Percentiles rank a stretch among this genome's conserved stretches.
phyloP scores from a whole-genome alignment of 2,888 invertebrate genomes.

The Alloscopus bannaensis region DNA sequence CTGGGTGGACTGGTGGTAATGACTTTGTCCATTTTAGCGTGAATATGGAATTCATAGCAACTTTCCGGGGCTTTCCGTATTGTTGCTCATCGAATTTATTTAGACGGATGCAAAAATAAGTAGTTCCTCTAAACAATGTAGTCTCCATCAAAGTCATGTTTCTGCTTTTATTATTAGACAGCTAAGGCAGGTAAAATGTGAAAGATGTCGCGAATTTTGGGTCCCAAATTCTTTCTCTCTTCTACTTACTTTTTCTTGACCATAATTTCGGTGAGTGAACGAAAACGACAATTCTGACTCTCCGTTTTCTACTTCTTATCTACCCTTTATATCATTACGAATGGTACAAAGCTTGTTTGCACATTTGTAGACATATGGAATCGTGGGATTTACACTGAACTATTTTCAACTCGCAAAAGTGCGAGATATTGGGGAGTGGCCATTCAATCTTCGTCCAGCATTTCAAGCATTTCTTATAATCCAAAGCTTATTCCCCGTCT shows the following conservation, averaged over 20 bases:
- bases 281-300: too few relatives aligned
- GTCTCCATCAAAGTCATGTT: too few relatives aligned
- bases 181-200: too few relatives aligned
- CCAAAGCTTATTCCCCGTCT: slow-evolving; percentile 23
- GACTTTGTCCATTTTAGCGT: too few relatives aligned
- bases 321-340: not conserved
- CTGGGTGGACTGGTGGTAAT: too few relatives aligned
- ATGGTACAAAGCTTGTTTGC: not conserved
- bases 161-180: too few relatives aligned
- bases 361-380: slow-evolving; percentile 37
- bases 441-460: slow-evolving; percentile 44
- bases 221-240: slow-evolving; percentile 40
- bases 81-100: too few relatives aligned
- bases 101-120: too few relatives aligned
- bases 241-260: slow-evolving; percentile 29
- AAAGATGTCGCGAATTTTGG: slow-evolving; percentile 17
- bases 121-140: too few relatives aligned
- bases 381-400: slow-evolving; percentile 37
- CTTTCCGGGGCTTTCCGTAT: too few relatives aligned
- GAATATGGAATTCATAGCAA: too few relatives aligned
- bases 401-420: slow-evolving; percentile 15
- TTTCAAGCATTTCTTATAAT: slow-evolving; percentile 20
- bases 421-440: slow-evolving; percentile 47
- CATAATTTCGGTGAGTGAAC: slow-evolving; percentile 44
- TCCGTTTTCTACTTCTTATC: too few relatives aligned